Evolutionary conservation across 2,888 invertebrate species (phyloP).

Genomic region (Cloeon dipterum): DNA sequence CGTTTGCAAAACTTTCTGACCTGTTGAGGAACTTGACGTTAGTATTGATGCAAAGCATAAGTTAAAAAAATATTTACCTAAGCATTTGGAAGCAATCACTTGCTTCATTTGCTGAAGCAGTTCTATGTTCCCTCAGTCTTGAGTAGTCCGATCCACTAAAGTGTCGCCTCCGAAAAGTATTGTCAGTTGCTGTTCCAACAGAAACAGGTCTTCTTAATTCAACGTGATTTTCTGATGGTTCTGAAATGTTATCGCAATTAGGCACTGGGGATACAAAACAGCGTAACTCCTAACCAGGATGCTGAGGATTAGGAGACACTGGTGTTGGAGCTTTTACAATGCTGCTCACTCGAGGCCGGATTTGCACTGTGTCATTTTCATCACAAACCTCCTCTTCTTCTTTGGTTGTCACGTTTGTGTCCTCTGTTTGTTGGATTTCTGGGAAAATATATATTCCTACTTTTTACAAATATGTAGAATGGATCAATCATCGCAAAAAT

Average conservation of each 20-base stretch:
- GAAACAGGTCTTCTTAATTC: neutral
- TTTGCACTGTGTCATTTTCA: too few species aligned
- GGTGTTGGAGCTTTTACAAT: conserved; percentile 27
- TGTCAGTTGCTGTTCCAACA: conserved; percentile 12
- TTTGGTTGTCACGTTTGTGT: too few species aligned
- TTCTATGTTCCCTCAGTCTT: neutral
- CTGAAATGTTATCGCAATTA: neutral
- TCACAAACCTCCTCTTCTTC: too few species aligned
- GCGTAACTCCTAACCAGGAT: conserved; percentile 11
- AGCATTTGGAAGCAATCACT: conserved; percentile 1
- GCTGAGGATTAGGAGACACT: conserved; percentile 10
- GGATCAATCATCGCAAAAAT: too few species aligned
- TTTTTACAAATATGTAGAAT: too few species aligned
- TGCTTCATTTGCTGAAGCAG: neutral
- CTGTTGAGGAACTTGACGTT: conserved; percentile 11
- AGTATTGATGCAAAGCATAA: too few species aligned
- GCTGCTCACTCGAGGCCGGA: conserved; percentile 33
- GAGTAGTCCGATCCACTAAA: conserved; percentile 4
- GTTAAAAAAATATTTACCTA: neutral
- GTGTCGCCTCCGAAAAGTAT: conserved; percentile 21
- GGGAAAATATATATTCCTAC: too few species aligned
- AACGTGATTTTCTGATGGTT: neutral
- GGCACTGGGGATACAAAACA: too few species aligned
- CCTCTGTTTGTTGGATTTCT: too few species aligned
- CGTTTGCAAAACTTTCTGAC: conserved; percentile 58